A percentile compares a stretch with the other conserved stretches of the same genome.
Conservation (phyloP, 2,113 vertebrate species). For the Bubo blakistoni region DNA sequence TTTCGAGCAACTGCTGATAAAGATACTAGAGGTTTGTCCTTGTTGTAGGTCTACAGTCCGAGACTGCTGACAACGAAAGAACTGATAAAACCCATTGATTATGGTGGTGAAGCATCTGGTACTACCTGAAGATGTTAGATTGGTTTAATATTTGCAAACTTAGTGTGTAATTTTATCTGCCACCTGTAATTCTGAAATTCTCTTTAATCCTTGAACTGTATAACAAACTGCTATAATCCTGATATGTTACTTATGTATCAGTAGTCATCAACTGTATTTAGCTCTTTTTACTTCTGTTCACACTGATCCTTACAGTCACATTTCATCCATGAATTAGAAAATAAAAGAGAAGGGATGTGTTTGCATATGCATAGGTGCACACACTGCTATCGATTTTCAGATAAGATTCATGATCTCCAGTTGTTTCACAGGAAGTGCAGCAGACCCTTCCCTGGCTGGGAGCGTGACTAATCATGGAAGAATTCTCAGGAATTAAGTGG, state of each 20-base stretch:
- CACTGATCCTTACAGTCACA: not conserved
- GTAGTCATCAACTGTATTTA: not conserved
- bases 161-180: not conserved
- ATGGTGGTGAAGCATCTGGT: not conserved
- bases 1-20: not conserved
- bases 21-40: not conserved
- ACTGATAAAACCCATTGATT: not conserved
- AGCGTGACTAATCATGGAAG: not conserved
- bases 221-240: not conserved
- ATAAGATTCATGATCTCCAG: not conserved
- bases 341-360: not conserved
- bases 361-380: not conserved
- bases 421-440: not conserved
- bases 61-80: not conserved
- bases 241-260: not conserved
- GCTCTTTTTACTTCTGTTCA: not conserved
- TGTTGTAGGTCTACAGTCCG: not conserved
- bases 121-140: not conserved
- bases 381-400: not conserved
- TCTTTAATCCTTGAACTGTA: not conserved
- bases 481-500: not conserved
- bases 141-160: not conserved
- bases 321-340: not conserved
- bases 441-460: not conserved
- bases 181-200: not conserved